phyloP scores from a whole-genome alignment of 1,140 invertebrate species.

The Pogonomyrmex californicus region DNA sequence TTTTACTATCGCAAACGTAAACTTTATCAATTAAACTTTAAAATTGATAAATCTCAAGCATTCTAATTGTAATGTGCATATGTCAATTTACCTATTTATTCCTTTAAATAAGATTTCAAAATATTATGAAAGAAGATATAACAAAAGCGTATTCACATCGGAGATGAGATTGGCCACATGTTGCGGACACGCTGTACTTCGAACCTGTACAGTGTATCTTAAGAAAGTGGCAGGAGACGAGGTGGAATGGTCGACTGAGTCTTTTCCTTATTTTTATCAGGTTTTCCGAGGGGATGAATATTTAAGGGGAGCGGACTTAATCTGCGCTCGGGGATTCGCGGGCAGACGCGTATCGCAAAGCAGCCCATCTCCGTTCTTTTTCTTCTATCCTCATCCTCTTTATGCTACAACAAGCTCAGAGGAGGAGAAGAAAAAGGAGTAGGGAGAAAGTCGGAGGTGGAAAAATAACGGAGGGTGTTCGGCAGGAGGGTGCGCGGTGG shows the following conservation, averaged over 20 bases:
- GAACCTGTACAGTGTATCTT: slow-evolving; percentile 62
- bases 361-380: slow-evolving; percentile 74
- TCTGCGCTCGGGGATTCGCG: slow-evolving; percentile 84
- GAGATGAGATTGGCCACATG: slow-evolving; percentile 68
- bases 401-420: slow-evolving; percentile 61
- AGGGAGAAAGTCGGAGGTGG: slow-evolving; percentile 63
- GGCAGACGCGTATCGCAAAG: slow-evolving; percentile 81
- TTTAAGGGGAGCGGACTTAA: slow-evolving; percentile 84
- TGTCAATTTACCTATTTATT: neutral
- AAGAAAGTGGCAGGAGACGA: slow-evolving; percentile 48
- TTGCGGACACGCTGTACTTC: slow-evolving; percentile 58
- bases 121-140: neutral
- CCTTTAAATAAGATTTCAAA: neutral
- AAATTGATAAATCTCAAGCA: neutral
- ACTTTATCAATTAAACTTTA: neutral
- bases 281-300: slow-evolving; percentile 84
- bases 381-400: slow-evolving; percentile 54
- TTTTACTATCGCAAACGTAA: neutral
- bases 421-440: slow-evolving; percentile 22
- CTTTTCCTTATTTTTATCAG: slow-evolving; percentile 84
- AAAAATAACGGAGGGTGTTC: slow-evolving; percentile 73
- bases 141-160: neutral
- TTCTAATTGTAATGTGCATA: neutral
- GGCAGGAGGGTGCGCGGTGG: slow-evolving; percentile 65
- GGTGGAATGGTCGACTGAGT: slow-evolving; percentile 54